These are phyloP conservation scores for Heliocidaris tuberculata DNA, from an alignment of 35 echinoderm and acorn worm genomes.

Conservation along the genomic window DNA sequence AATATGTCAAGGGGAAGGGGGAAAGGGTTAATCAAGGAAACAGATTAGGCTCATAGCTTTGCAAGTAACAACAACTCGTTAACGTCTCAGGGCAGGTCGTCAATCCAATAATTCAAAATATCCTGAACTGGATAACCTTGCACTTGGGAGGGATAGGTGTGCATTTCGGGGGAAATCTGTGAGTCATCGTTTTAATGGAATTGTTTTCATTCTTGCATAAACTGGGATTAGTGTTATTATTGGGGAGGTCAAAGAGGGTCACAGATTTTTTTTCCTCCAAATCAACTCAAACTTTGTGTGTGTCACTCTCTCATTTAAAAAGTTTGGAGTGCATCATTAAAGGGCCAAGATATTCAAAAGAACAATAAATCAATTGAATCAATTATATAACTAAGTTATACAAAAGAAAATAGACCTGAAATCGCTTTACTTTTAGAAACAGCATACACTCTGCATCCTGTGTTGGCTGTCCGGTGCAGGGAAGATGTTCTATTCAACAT, in stretches of 20 bases:
- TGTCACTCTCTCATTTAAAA: too few species aligned
- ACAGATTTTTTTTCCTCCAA: background rate
- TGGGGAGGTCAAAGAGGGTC: background rate
- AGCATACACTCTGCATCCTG: too few species aligned
- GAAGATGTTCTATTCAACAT: too few species aligned
- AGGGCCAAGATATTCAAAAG: too few species aligned
- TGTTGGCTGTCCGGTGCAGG: too few species aligned
- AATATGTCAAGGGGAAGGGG: background rate
- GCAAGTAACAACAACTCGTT: background rate
- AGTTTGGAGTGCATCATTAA: too few species aligned
- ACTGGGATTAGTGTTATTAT: background rate
- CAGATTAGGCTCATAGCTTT: background rate
- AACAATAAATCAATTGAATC: too few species aligned
- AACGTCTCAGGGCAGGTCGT: background rate
- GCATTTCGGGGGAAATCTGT: background rate
- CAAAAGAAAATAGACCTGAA: too few species aligned
- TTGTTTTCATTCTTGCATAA: conserved; percentile 9
- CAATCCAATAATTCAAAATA: background rate
- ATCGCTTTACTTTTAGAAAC: too few species aligned
- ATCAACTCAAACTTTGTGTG: too few species aligned
- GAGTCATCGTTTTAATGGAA: background rate
- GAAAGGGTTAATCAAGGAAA: background rate
- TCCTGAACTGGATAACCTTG: background rate
- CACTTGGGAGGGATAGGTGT: background rate
- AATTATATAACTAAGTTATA: too few species aligned